Percentiles rank a stretch among this genome's conserved stretches.
Evolutionary conservation across 37 sponge, comb jelly and placozoan genomes (phyloP).

Genomic region (Haliclona indistincta): DNA sequence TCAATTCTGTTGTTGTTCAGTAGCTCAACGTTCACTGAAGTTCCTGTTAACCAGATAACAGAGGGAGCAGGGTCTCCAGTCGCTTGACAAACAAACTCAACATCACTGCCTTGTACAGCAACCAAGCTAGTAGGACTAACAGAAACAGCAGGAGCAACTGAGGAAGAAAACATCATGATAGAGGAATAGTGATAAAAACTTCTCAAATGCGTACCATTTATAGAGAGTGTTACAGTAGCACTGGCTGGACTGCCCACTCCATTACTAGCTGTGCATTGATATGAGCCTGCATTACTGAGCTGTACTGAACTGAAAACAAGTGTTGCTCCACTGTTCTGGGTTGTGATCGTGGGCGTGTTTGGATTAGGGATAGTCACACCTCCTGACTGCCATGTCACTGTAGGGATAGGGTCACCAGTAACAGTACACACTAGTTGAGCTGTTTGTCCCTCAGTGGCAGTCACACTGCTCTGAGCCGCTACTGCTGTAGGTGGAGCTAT

Average conservation of each 20-base stretch:
- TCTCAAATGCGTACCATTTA: conserved; percentile 17
- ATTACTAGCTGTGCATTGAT: not conserved
- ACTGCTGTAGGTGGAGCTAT: not conserved
- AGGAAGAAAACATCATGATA: not conserved
- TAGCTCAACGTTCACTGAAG: conserved; percentile 12
- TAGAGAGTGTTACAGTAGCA: conserved; percentile 14
- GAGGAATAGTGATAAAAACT: not conserved
- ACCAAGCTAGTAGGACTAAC: conserved; percentile 14
- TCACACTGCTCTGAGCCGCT: not conserved
- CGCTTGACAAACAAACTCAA: conserved; percentile 29
- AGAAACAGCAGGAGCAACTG: conserved; percentile 26
- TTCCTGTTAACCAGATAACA: conserved; percentile 34
- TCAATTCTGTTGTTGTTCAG: conserved; percentile 31
- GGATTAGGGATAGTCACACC: conserved; percentile 4
- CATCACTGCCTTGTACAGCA: conserved; percentile 11
- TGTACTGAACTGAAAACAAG: not conserved
- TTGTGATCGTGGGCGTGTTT: not conserved
- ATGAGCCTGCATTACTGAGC: not conserved
- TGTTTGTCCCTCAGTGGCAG: not conserved
- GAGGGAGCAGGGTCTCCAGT: conserved; percentile 40
- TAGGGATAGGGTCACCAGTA: conserved; percentile 26
- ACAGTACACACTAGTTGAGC: conserved; percentile 21
- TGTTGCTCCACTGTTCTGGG: too few relatives aligned
- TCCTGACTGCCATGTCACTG: conserved; percentile 27
- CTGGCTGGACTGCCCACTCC: not conserved